Evolutionary conservation across 2,888 invertebrate genomes (phyloP).

Genomic region (Andrena hattorfiana): DNA sequence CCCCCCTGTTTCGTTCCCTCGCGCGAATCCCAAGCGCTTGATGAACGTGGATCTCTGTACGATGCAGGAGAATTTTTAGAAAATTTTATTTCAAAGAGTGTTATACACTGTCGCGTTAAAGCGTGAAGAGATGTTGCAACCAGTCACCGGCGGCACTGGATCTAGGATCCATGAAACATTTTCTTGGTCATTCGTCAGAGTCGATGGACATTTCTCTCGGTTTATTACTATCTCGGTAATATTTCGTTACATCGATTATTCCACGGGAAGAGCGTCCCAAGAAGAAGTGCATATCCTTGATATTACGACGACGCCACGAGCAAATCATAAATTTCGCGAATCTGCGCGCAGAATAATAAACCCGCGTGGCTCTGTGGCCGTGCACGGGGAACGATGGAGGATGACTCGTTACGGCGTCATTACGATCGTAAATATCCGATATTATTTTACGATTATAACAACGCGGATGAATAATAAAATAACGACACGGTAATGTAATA

Average conservation of each 20-base stretch:
- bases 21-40: background rate
- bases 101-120: background rate
- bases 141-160: background rate
- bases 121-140: background rate
- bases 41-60: background rate
- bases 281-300: background rate
- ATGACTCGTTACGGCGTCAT: slow-evolving; percentile 11
- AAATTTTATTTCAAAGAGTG: background rate
- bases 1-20: slow-evolving; percentile 9
- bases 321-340: slow-evolving; percentile 6
- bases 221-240: background rate
- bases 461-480: slow-evolving; percentile 29
- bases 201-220: background rate
- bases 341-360: slow-evolving; percentile 1
- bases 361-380: no score
- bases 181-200: background rate
- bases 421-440: slow-evolving; percentile 11
- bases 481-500: slow-evolving; percentile 15
- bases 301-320: background rate
- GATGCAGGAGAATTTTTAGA: background rate
- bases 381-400: background rate
- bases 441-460: slow-evolving; percentile 27
- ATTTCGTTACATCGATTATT: background rate
- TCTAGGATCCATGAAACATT: no score
- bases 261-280: background rate